Evolutionary conservation across 1,140 invertebrate genomes (phyloP), one percentile per base, ranked within the genome.

Genomic region (Cyphomyrmex costatus): DNA sequence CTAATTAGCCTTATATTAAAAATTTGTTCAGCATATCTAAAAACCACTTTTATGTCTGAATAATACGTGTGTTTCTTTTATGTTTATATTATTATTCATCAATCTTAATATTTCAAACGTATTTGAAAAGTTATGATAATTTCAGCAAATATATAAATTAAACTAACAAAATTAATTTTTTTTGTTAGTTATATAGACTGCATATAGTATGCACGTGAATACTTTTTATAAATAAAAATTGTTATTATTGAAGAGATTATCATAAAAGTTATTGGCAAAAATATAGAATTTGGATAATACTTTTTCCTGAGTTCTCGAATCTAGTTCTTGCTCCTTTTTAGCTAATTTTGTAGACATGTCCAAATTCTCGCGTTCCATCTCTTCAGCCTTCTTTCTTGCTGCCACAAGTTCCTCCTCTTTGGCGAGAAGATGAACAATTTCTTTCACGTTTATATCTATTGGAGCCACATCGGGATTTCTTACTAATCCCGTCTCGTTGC

Each of bases 381-480:
- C 98, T 74, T 98, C 97, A 0, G 98, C 97, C 92, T 98, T 98
- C 58, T 96, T 97, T 88, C 98, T 96, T 0, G 98, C 98, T 10
- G 97, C 97, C 1, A 98, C 97, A 27, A 99, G 95, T 94, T 99
- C 98, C 92, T 99, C 98, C 95, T 99, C 99, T 95, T 98, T 99
- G 10, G 98, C 98, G 65, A 99, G 95, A 92, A 98, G 95, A 89
- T 98, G 98, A 6, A 99, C 98, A 65, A 99, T 97, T 95, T 98
- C 98, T 91, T 97, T 97, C 0, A 99, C 98, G 93, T 99, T 98
- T 53, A 99, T 99, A 76, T 98, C 96, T 49, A 99, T 95, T 0
- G 98, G 97, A 1, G 97, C 96, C 2, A 98, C 96, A 93, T 99
- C 98, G 1, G 98, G 97, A 95, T 99, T 97, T 90, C 97, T 97